A percentile compares a stretch with the other conserved stretches of the same genome.
Conservation (phyloP, 2,888 invertebrate genomes). For the Hypercompe scribonia region DNA sequence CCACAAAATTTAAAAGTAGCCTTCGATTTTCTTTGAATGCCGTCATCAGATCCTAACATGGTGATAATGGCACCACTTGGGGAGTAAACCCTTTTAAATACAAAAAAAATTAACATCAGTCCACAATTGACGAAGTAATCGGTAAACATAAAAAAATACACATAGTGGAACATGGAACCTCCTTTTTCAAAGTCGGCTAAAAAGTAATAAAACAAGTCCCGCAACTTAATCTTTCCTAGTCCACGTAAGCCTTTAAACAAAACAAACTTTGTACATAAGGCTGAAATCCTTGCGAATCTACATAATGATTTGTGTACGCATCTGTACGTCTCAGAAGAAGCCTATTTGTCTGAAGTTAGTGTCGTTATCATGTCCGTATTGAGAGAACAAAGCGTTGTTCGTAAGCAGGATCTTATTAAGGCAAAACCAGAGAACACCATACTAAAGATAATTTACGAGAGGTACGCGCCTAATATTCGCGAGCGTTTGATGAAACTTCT, state of each 20-base stretch:
- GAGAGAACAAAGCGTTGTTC: conserved; percentile 35
- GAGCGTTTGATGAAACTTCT: not conserved
- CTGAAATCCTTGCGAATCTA: conserved; percentile 26
- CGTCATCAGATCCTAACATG: too few relatives aligned
- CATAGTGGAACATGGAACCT: too few relatives aligned
- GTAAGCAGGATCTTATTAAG: conserved; percentile 16
- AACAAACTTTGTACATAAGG: conserved; percentile 24
- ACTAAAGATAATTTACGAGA: conserved; percentile 11
- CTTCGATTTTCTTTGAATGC: too few relatives aligned
- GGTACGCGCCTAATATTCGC: conserved; percentile 1
- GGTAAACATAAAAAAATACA: too few relatives aligned
- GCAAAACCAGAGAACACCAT: conserved; percentile 16
- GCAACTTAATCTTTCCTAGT: not conserved
- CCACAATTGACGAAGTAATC: too few relatives aligned
- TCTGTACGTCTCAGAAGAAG: conserved; percentile 26
- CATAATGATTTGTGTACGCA: conserved; percentile 32
- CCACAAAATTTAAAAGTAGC: too few relatives aligned
- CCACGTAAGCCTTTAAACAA: not conserved
- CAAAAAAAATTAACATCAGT: too few relatives aligned
- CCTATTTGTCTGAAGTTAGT: conserved; percentile 44
- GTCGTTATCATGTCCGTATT: conserved; percentile 31
- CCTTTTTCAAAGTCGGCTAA: too few relatives aligned
- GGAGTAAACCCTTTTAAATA: too few relatives aligned
- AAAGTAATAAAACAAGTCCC: not conserved
- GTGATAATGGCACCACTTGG: too few relatives aligned